These are phyloP conservation scores for Pandemis cinnamomeana DNA, from an alignment of 2,888 invertebrate species.

Conservation along the genomic window DNA sequence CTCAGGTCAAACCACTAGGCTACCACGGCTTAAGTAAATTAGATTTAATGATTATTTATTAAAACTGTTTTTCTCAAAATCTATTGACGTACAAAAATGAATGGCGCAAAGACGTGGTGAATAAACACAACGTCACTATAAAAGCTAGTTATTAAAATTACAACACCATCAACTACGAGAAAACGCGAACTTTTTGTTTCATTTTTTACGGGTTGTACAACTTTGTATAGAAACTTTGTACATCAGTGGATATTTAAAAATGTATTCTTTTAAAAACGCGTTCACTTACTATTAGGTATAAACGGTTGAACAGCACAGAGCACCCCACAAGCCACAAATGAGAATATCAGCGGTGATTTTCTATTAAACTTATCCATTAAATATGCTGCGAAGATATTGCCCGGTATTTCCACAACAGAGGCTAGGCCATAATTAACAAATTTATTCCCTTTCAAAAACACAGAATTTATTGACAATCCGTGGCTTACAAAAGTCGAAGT, in stretches of 20 bases:
- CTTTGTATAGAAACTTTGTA: too few species aligned
- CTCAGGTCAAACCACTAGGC: too few species aligned
- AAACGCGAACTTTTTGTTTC: too few species aligned
- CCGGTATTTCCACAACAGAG: constrained; percentile 84
- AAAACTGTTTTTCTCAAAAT: neutral
- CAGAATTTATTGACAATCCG: constrained; percentile 90
- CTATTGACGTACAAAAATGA: constrained; percentile 68
- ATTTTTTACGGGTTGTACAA: too few species aligned
- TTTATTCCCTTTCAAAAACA: constrained; percentile 89
- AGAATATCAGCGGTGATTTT: constrained; percentile 80
- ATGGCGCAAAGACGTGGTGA: constrained; percentile 44
- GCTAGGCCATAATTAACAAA: constrained; percentile 90
- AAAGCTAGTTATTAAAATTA: neutral
- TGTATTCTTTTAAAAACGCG: neutral
- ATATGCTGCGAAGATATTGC: constrained; percentile 80
- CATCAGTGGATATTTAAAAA: too few species aligned
- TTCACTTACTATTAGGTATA: constrained; percentile 78
- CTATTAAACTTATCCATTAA: constrained; percentile 83
- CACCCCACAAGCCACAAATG: constrained; percentile 82
- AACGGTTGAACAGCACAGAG: constrained; percentile 86
- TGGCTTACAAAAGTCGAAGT: constrained; percentile 91
- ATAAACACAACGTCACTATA: neutral
- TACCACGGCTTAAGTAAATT: too few species aligned
- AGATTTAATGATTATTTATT: too few species aligned
- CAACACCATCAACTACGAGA: neutral